Percentiles rank a stretch among this genome's conserved stretches.
Conservation (phyloP, 2,113 vertebrate species). For the Alexandromys fortis region DNA sequence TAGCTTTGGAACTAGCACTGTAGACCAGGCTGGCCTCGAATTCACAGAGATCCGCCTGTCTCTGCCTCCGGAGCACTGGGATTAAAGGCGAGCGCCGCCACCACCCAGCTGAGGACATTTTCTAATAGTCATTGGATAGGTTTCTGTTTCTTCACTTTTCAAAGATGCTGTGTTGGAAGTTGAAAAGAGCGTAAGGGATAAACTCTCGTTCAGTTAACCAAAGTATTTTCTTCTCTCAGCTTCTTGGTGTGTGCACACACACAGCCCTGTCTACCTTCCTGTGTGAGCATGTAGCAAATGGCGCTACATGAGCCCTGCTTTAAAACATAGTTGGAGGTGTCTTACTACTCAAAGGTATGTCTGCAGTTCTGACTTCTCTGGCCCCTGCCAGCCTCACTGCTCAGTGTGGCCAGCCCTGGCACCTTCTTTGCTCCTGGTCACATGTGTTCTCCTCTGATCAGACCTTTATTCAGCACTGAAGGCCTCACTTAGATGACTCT, state of each 20-base stretch:
- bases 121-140: not conserved
- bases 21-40: too few species aligned
- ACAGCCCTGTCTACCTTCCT: not conserved
- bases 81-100: too few species aligned
- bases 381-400: not conserved
- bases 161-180: not conserved
- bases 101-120: not conserved
- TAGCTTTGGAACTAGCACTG: too few species aligned
- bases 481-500: too few species aligned
- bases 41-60: too few species aligned
- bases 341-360: not conserved
- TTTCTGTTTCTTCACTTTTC: not conserved
- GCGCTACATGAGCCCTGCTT: not conserved
- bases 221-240: not conserved
- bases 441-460: not conserved
- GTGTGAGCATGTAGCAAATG: not conserved
- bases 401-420: not conserved
- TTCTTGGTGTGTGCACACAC: not conserved
- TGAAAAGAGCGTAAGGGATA: not conserved
- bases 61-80: too few species aligned
- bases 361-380: not conserved
- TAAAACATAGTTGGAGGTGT: not conserved
- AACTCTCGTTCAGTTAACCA: not conserved
- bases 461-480: not conserved
- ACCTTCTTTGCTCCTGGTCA: not conserved